Base-by-base conservation (phyloP, 2,797 vertebrate genomes). In the Propithecus perrieri region DNA sequence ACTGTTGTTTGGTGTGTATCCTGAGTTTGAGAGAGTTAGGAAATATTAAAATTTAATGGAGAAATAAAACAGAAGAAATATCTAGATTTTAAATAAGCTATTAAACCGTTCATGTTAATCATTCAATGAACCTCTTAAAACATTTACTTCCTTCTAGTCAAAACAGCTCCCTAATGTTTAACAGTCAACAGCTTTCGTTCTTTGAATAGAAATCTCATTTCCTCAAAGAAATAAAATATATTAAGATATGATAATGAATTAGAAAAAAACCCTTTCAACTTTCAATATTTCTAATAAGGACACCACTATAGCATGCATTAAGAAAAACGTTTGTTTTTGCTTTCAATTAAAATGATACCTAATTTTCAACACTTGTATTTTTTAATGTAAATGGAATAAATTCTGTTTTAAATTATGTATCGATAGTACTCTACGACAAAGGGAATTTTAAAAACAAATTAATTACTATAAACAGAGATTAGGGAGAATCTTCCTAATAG, bases 61-160 rank as follows among this genome's bases (percentile, higher is more conserved):
- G 48, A 85, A 91, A 41, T 74, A 61, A 89, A 78, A 53, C 26
- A 83, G n/a, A 94, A 86, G 33, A 85, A 75, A 61, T 20, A 43
- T 41, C n/a, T 85, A 50, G 67, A 78, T 50, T 93, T 84, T 75
- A 65, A 89, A 89, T 53, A 84, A 89, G 76, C 38, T 67, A 41
- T 81, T 74, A 91, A 95, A 71, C 7, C 35, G 46, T 35, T 74
- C 12, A 4, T 72, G 93, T 96, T 97, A 97, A 98, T 95, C 85
- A 97, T 87, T 55, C 89, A 14, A 12, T 63, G 89, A 97, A 95
- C 94, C 38, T 85, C 63, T 86, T 65, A 48, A 92, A 96, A 72
- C 26, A 85, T 91, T 89, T 87, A 80, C 67, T 95, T 79, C 17
- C 24, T 11, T 93, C 20, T 43, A 24, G 53, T 83, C 46, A 76